Evolutionary conservation across 2,113 vertebrate species (phyloP).

Genomic region (Micromys minutus): DNA sequence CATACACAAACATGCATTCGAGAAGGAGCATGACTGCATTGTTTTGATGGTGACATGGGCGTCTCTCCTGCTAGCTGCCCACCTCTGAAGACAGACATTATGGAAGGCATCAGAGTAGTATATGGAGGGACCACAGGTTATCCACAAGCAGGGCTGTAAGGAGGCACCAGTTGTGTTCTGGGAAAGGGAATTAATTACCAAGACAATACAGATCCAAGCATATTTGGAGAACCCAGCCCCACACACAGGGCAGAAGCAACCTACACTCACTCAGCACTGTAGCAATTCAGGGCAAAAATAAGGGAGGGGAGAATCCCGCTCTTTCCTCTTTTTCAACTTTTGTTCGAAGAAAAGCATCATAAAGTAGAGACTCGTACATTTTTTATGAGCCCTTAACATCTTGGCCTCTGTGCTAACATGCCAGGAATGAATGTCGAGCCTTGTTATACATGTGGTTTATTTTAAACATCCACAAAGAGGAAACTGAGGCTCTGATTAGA

Average conservation of each 20-base stretch:
- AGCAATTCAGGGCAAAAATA: neutral
- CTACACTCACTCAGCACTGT: neutral
- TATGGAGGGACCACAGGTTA: neutral
- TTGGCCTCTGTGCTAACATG: conserved; percentile 74
- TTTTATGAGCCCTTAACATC: conserved; percentile 81
- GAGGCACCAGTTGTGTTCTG: neutral
- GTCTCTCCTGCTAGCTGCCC: conserved; percentile 51
- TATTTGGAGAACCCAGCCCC: neutral
- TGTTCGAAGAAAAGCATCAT: conserved; percentile 72
- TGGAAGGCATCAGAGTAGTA: neutral
- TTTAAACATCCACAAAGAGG: conserved; percentile 73
- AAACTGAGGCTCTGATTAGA: conserved; percentile 66
- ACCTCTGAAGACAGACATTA: neutral
- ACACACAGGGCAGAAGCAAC: too few species aligned
- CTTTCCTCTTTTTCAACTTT: conserved; percentile 41
- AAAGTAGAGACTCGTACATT: conserved; percentile 77
- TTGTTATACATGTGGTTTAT: conserved; percentile 71
- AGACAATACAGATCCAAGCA: neutral
- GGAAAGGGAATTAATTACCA: neutral
- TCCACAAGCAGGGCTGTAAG: neutral
- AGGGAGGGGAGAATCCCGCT: neutral
- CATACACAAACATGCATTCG: conserved; percentile 76
- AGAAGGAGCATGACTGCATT: conserved; percentile 70
- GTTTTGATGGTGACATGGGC: conserved; percentile 70
- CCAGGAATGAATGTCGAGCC: conserved; percentile 74